These are phyloP conservation scores for Cyphomyrus plagiostoma DNA, from an alignment of 2,113 vertebrate genomes.

Conservation along the genomic window DNA sequence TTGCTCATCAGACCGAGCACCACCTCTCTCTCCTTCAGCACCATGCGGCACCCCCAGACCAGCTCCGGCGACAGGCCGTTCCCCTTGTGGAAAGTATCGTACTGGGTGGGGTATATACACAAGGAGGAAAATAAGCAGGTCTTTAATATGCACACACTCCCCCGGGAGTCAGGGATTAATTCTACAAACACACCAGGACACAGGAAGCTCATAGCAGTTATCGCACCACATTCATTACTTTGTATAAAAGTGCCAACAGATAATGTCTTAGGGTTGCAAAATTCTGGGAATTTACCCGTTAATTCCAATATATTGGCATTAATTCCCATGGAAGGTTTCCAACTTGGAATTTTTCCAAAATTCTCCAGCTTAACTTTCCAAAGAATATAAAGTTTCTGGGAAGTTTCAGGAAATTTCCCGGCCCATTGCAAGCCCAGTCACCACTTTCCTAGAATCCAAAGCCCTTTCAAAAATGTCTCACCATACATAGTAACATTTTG, in stretches of 20 bases:
- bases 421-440: background rate
- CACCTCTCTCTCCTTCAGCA: slow-evolving; percentile 74
- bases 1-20: slow-evolving; percentile 77
- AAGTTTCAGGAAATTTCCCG: no score
- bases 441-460: background rate
- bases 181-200: background rate
- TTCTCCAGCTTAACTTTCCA: no score
- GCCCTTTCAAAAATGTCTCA: background rate
- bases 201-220: background rate
- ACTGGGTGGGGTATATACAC: slow-evolving; percentile 30
- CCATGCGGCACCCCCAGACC: slow-evolving; percentile 69
- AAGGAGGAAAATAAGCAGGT: background rate
- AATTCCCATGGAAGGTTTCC: no score
- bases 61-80: slow-evolving; percentile 69
- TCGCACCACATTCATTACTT: background rate
- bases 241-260: background rate
- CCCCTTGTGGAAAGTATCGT: slow-evolving; percentile 50
- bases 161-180: background rate
- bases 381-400: no score
- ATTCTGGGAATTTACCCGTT: no score
- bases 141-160: background rate
- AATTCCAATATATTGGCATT: no score
- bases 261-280: background rate
- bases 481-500: background rate
- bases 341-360: no score